Conservation (phyloP, 2,888 invertebrate species). For the Eumacrocentrus americanus region DNA sequence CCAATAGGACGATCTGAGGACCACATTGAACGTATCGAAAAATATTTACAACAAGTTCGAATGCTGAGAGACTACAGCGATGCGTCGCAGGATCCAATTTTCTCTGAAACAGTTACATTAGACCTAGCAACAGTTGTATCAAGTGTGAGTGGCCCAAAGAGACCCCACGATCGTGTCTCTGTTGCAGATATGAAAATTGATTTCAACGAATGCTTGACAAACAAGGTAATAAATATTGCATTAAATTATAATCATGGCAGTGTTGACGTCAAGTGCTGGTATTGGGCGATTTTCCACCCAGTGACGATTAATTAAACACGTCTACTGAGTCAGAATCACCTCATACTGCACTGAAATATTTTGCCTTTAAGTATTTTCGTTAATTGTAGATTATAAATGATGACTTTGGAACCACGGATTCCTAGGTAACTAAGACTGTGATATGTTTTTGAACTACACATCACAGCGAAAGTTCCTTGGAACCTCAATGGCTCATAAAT, state of each 20-base stretch:
- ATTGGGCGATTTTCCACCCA: constrained; percentile 58
- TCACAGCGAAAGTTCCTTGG: constrained; percentile 58
- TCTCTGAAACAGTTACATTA: constrained; percentile 82
- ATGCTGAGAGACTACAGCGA: constrained; percentile 85
- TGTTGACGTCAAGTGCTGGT: constrained; percentile 43
- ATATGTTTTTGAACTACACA: constrained; percentile 55
- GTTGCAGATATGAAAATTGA: constrained; percentile 90
- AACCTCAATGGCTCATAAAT: constrained; percentile 42
- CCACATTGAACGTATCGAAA: constrained; percentile 78
- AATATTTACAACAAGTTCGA: constrained; percentile 80
- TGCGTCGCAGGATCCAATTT: constrained; percentile 78
- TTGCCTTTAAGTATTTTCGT: not conserved
- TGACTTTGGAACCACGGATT: constrained; percentile 41
- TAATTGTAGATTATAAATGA: constrained; percentile 14
- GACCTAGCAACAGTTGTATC: constrained; percentile 90
- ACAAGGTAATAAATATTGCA: constrained; percentile 72
- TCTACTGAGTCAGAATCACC: constrained; percentile 50
- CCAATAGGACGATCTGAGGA: constrained; percentile 76
- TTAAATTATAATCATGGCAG: not conserved
- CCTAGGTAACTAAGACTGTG: constrained; percentile 61
- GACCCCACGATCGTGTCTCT: constrained; percentile 95
- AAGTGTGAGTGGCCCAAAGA: constrained; percentile 95
- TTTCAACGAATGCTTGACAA: constrained; percentile 82
- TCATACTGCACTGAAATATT: constrained; percentile 44
- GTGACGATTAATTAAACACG: constrained; percentile 49